phyloP scores from a whole-genome alignment of 2,888 invertebrate species.

The Orthosia gracilis region DNA sequence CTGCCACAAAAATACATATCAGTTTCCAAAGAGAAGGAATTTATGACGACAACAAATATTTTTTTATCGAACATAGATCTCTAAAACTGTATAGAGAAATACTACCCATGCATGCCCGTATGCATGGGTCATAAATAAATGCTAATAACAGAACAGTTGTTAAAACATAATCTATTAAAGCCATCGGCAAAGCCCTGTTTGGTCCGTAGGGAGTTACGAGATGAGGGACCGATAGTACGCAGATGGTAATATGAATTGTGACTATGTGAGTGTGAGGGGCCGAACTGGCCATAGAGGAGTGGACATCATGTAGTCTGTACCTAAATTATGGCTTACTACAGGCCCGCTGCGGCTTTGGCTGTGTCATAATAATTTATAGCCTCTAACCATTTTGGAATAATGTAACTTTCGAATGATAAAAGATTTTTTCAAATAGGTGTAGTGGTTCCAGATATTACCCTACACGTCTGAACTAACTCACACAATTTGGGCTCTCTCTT shows the following conservation, averaged over 20 bases:
- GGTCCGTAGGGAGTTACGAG: slow-evolving; percentile 14
- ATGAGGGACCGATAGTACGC: slow-evolving; percentile 28
- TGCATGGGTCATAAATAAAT: slow-evolving; percentile 33
- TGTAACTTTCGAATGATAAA: too few relatives aligned
- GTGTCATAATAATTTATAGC: too few relatives aligned
- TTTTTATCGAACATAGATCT: background rate
- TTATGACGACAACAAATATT: background rate
- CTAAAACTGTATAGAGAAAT: background rate
- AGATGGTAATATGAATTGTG: slow-evolving; percentile 32
- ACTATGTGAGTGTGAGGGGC: slow-evolving; percentile 28
- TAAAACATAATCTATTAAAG: slow-evolving; percentile 16
- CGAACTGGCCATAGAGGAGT: slow-evolving; percentile 1
- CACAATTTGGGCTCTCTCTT: too few relatives aligned
- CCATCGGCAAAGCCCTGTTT: background rate
- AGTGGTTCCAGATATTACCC: too few relatives aligned
- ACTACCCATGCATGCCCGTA: slow-evolving; percentile 12
- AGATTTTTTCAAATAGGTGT: too few relatives aligned
- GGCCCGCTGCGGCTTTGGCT: too few relatives aligned
- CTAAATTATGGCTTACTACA: background rate
- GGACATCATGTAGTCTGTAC: slow-evolving; percentile 15
- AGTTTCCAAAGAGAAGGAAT: background rate
- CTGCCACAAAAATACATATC: background rate
- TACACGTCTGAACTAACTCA: too few relatives aligned
- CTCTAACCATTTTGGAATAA: too few relatives aligned
- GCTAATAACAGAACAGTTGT: slow-evolving; percentile 21